Evolutionary conservation across 2,888 invertebrate species (phyloP), one percentile per base, ranked within the genome.

Genomic region (Andrena bicolor): DNA sequence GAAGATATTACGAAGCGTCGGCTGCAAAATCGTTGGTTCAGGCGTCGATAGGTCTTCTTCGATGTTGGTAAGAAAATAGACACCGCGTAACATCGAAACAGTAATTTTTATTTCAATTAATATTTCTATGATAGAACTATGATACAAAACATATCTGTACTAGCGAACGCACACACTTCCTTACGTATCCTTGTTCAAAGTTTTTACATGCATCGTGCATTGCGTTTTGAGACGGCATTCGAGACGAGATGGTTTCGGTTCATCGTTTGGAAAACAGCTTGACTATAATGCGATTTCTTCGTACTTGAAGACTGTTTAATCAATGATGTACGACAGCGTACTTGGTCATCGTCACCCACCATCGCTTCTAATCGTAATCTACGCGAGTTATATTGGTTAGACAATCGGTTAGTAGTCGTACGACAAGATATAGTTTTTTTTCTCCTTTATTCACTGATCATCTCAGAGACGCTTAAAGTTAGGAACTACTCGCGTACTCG

Each of bases 41-140:
- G 20, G 16, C 20, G 51, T 30, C 71, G 66, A 80, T 72, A 71
- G 30, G 68, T 79, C 23, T 30, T 60, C 23, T 26, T 63, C 16
- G 2, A 53, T 10, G 1, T 2, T 10, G 23, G n/a, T 20, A 10
- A 10, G 28, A 16, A 41, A 75, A 0, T 2, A 49, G 58, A 79
- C 32, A n/a, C 56, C 49, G 28, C 20, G 23, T 89, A 92, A 92
- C 92, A 90, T 92, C 87, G 89, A 92, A 91, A 91, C 89, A 91
- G 91, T 89, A 89, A 89, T 90, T 90, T 90, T 91, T 91, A 88
- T 88, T 90, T 88, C 73, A 82, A 83, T 88, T 88, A 86, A 85
- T 89, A 84, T 86, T 82, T 82, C 82, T 88, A 89, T 89, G 76
- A 87, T 86, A 91, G 83, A 89, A 85, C 87, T 90, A 90, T 90